These are phyloP conservation scores for Octomys mimax DNA, from an alignment of 2,797 vertebrate genomes.

Conservation along the genomic window DNA sequence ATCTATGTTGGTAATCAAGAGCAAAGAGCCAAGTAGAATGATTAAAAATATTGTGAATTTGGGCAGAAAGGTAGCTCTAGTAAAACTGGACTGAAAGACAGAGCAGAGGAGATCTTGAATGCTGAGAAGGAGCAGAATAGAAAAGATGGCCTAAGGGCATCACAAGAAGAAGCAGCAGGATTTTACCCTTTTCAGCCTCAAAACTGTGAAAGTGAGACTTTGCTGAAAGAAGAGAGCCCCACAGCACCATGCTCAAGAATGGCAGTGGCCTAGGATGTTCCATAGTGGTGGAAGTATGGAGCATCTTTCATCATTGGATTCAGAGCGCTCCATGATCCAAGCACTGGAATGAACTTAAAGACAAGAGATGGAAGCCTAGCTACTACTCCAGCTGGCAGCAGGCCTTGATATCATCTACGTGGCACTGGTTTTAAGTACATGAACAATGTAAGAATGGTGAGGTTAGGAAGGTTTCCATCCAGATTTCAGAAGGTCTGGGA, in stretches of 20 bases:
- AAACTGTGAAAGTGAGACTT: not conserved
- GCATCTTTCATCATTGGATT: not conserved
- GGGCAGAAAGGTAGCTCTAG: not conserved
- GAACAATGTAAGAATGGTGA: not conserved
- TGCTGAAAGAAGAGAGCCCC: not conserved
- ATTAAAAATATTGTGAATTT: not conserved
- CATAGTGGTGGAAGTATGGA: not conserved
- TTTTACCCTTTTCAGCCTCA: not conserved
- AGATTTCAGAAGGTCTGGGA: not conserved
- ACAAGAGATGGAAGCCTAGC: not conserved
- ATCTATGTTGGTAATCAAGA: not conserved
- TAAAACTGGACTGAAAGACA: not conserved
- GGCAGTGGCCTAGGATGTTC: not conserved
- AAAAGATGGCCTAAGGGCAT: not conserved
- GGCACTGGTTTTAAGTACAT: not conserved
- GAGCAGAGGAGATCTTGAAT: not conserved
- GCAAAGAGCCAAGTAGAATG: not conserved
- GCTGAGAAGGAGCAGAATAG: not conserved
- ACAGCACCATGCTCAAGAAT: not conserved
- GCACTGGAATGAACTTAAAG: not conserved
- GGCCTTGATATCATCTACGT: not conserved
- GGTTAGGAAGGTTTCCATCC: not conserved
- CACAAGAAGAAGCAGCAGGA: not conserved
- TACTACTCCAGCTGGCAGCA: not conserved
- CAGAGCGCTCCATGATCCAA: not conserved